These are phyloP conservation scores for Ormia ochracea DNA, from an alignment of 2,888 invertebrate species.

Conservation along the genomic window DNA sequence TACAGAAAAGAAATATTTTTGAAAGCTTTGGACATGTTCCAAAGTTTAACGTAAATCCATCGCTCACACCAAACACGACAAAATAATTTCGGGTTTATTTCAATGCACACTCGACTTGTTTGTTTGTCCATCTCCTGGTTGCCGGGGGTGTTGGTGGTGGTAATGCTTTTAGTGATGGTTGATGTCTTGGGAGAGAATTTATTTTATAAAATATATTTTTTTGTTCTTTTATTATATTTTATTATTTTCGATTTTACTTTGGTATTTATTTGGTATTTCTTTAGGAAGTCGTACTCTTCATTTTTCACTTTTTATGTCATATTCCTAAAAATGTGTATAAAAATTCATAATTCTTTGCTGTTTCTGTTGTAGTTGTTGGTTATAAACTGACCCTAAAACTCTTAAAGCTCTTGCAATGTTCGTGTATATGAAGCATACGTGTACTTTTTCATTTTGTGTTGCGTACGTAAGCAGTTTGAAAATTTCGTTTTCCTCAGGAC, in stretches of 20 bases:
- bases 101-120: constrained; percentile 21
- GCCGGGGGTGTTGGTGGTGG: background rate
- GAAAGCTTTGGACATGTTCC: constrained; percentile 64
- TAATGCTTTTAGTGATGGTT: constrained; percentile 57
- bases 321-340: constrained; percentile 59
- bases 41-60: constrained; percentile 63
- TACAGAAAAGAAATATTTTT: background rate
- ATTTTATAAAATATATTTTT: constrained; percentile 61
- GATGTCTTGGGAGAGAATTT: constrained; percentile 68
- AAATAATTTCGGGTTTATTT: constrained; percentile 36
- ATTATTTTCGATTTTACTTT: constrained; percentile 38
- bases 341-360: constrained; percentile 56
- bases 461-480: background rate
- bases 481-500: too few relatives aligned
- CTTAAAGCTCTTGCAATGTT: constrained; percentile 20
- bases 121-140: background rate
- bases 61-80: constrained; percentile 20
- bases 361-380: constrained; percentile 16
- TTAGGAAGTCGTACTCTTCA: constrained; percentile 53
- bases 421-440: constrained; percentile 62
- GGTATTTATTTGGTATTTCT: constrained; percentile 41
- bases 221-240: constrained; percentile 37
- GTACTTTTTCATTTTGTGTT: constrained; percentile 35
- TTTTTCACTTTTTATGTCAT: constrained; percentile 62
- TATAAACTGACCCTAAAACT: constrained; percentile 58